Evolutionary conservation across 2,888 invertebrate genomes (phyloP).

Genomic region (Habroteleia sp.): DNA sequence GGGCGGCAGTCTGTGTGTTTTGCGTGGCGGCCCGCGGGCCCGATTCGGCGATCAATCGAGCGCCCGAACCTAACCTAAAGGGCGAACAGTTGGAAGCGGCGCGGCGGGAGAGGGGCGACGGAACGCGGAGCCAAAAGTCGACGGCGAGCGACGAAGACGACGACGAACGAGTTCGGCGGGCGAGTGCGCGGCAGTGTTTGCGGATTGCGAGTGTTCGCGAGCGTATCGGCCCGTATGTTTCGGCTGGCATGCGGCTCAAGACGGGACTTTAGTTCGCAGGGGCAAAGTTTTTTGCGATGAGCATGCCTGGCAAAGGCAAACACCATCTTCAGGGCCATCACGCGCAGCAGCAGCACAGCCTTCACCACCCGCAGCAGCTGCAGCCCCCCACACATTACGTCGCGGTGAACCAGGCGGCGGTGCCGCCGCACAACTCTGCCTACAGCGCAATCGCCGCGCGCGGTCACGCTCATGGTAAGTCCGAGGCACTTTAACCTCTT

Average conservation of each 20-base stretch:
- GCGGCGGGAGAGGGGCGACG: constrained; percentile 3
- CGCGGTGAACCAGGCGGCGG: constrained; percentile 22
- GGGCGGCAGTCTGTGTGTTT: too few relatives aligned
- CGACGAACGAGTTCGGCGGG: too few relatives aligned
- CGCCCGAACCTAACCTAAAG: too few relatives aligned
- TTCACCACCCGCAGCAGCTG: constrained; percentile 43
- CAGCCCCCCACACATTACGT: constrained; percentile 12
- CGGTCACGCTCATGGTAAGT: constrained; percentile 39
- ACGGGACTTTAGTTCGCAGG: constrained; percentile 49
- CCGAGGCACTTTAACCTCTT: too few relatives aligned
- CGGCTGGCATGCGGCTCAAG: constrained; percentile 47
- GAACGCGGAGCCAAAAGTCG: constrained; percentile 9
- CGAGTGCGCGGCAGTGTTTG: too few relatives aligned
- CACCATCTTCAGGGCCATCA: constrained; percentile 36
- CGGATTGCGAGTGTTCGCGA: not conserved
- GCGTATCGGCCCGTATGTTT: constrained; percentile 42
- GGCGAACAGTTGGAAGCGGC: too few relatives aligned
- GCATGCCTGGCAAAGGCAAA: constrained; percentile 54
- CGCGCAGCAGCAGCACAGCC: constrained; percentile 20
- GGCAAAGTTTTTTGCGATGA: constrained; percentile 44
- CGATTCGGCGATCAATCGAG: too few relatives aligned
- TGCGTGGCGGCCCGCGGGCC: too few relatives aligned
- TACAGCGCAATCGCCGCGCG: constrained; percentile 36
- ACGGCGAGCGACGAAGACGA: constrained; percentile 9
- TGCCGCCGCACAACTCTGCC: constrained; percentile 24